Evolutionary conservation across 1,140 invertebrate genomes (phyloP).

Genomic region (Brachionus koreanus): DNA sequence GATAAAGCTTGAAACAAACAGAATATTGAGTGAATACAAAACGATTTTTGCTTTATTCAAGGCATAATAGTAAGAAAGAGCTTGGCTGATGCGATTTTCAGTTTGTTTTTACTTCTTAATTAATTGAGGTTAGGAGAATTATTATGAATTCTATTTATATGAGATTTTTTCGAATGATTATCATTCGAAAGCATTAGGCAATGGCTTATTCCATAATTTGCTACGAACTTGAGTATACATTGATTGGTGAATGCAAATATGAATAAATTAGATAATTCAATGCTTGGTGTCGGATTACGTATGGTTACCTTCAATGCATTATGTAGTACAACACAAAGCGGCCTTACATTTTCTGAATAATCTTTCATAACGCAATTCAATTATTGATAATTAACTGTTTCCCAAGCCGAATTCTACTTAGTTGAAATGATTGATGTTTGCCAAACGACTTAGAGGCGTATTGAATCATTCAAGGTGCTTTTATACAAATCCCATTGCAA

Average conservation of each 20-base stretch:
- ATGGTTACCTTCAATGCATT: background rate
- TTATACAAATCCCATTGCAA: background rate
- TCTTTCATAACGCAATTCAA: background rate
- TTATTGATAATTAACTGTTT: background rate
- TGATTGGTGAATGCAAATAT: background rate
- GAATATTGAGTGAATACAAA: background rate
- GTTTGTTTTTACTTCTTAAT: conserved; percentile 14
- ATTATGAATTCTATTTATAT: background rate
- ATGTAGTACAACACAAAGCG: background rate
- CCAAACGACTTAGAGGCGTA: background rate
- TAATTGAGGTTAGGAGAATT: conserved; percentile 30
- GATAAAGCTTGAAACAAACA: background rate
- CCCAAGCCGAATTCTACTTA: background rate
- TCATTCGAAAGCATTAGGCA: background rate
- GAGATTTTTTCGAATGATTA: background rate
- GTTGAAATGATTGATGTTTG: background rate
- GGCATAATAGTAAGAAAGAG: background rate
- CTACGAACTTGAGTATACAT: background rate
- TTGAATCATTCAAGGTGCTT: background rate
- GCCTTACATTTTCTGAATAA: background rate
- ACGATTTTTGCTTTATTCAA: background rate
- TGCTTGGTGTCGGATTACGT: background rate
- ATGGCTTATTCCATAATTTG: background rate
- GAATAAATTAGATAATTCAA: background rate
- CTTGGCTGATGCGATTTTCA: background rate